A percentile compares a stretch with the other conserved stretches of the same genome.
phyloP scores from a whole-genome alignment of 2,113 vertebrate species.

The Sorex fumeus region DNA sequence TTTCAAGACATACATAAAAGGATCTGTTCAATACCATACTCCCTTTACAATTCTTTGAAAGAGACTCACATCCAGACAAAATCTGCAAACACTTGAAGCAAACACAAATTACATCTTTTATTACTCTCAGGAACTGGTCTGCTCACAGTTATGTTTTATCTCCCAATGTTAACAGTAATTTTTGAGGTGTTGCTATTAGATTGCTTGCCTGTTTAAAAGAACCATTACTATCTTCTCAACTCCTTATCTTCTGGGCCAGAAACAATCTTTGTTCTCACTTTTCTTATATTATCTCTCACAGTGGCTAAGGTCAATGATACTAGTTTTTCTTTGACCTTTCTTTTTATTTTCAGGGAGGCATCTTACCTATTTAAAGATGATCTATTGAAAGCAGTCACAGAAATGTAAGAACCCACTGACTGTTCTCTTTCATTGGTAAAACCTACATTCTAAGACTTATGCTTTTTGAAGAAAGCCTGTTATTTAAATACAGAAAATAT shows the following conservation, averaged over 20 bases:
- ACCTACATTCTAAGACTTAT: constrained; percentile 71
- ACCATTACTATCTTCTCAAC: constrained; percentile 25
- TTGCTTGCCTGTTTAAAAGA: neutral
- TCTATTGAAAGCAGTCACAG: constrained; percentile 63
- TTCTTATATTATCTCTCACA: neutral
- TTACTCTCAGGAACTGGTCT: constrained; percentile 12
- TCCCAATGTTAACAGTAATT: constrained; percentile 24
- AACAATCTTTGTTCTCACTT: neutral
- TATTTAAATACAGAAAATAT: constrained; percentile 76
- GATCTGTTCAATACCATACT: neutral
- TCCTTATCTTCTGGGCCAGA: constrained; percentile 21
- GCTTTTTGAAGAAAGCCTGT: constrained; percentile 65
- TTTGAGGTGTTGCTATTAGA: neutral
- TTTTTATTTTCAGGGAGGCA: constrained; percentile 69
- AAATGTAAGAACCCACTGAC: constrained; percentile 73
- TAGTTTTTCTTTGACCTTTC: constrained; percentile 70
- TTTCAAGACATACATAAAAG: neutral
- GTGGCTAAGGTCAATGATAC: neutral
- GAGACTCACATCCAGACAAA: constrained; percentile 11
- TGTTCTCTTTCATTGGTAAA: constrained; percentile 70
- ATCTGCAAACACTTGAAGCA: constrained; percentile 3
- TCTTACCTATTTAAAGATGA: constrained; percentile 77
- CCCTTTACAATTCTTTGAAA: constrained; percentile 12
- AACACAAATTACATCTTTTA: neutral
- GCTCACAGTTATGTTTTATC: constrained; percentile 58